Percentiles rank a stretch among this genome's conserved stretches.
phyloP scores from a whole-genome alignment of 1,140 invertebrate species.

The Battus philenor region DNA sequence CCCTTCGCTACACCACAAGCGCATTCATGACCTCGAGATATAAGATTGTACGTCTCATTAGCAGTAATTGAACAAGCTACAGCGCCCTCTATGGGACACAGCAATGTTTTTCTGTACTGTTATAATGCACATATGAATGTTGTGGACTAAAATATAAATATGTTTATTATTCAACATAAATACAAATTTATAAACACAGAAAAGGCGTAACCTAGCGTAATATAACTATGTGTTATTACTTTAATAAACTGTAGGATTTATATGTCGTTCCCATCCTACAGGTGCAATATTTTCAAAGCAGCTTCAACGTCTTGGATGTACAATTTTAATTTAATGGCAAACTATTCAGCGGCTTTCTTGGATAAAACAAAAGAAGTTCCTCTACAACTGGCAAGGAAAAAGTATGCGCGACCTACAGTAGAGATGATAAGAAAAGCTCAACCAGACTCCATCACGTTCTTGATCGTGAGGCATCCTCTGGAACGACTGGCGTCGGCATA shows the following conservation, averaged over 20 bases:
- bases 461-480: slow-evolving; percentile 93
- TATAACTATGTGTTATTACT: no score
- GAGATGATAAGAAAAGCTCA: slow-evolving; percentile 80
- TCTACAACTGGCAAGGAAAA: slow-evolving; percentile 84
- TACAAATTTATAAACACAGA: no score
- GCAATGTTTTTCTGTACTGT: no score
- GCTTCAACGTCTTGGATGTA: slow-evolving; percentile 94
- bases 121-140: no score
- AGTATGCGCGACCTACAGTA: slow-evolving; percentile 84
- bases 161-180: no score
- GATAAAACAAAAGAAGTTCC: slow-evolving; percentile 86
- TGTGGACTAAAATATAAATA: no score
- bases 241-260: not conserved
- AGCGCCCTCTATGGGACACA: no score
- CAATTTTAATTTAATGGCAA: slow-evolving; percentile 89
- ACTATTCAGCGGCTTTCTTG: slow-evolving; percentile 86
- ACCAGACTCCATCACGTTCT: slow-evolving; percentile 80
- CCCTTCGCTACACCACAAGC: no score
- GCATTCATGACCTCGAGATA: no score
- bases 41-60: no score
- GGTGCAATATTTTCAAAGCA: slow-evolving; percentile 91
- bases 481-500: slow-evolving; percentile 93
- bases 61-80: no score
- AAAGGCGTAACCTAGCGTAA: no score
- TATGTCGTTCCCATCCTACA: slow-evolving; percentile 32